Evolutionary conservation across 2,113 vertebrate species (phyloP).

Genomic region (Coreoperca whiteheadi): DNA sequence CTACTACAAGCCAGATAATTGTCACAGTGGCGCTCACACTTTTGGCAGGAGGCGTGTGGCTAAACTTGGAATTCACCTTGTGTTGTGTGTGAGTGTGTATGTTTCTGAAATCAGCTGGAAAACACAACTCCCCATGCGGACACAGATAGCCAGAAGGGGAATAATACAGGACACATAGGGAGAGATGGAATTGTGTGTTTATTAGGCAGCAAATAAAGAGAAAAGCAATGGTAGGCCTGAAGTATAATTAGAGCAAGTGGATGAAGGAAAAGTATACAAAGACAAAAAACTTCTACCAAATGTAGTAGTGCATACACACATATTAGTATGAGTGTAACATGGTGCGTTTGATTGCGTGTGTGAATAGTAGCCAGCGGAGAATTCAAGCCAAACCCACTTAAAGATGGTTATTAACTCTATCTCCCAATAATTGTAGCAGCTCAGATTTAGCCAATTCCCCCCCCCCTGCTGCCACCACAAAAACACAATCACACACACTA

Average conservation of each 20-base stretch:
- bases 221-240: conserved; percentile 5
- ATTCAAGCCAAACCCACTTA: conserved; percentile 37
- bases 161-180: conserved; percentile 3
- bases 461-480: conserved; percentile 7
- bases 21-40: conserved; percentile 59
- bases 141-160: conserved; percentile 32
- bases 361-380: conserved; percentile 3
- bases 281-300: background rate
- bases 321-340: conserved; percentile 8
- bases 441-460: conserved; percentile 1
- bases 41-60: conserved; percentile 59
- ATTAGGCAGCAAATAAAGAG: conserved; percentile 27
- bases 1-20: conserved; percentile 50
- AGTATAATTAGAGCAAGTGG: background rate
- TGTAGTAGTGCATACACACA: conserved; percentile 6
- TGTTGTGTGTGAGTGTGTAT: conserved; percentile 9
- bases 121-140: conserved; percentile 19
- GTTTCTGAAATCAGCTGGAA: conserved; percentile 33
- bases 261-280: conserved; percentile 1
- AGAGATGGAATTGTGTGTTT: conserved; percentile 22
- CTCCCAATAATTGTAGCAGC: conserved; percentile 29
- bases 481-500: conserved; percentile 16
- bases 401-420: conserved; percentile 33
- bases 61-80: conserved; percentile 59
- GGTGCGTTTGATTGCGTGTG: conserved; percentile 9